Percentiles rank a stretch among this genome's conserved stretches.
These are phyloP conservation scores for Drosophila ananassae DNA, from an alignment of 1,140 invertebrate species.

Conservation along the genomic window DNA sequence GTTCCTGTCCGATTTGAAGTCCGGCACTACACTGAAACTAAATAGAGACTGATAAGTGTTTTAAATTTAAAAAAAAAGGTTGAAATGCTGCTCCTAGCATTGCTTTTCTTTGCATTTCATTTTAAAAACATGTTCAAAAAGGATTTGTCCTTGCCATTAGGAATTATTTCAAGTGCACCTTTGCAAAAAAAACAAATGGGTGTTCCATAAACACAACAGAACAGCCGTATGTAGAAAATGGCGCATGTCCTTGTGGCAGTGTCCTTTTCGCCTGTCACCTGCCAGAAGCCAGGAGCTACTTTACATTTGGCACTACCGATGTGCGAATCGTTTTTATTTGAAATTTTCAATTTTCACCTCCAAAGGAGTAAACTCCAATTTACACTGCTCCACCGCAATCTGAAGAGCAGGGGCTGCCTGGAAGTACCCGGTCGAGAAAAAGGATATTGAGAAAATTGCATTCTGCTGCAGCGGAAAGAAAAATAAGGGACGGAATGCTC, in stretches of 20 bases:
- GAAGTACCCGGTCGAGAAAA: conserved; percentile 15
- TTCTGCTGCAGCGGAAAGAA: conserved; percentile 31
- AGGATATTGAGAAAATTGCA: conserved; percentile 63
- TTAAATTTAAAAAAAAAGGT: too few relatives aligned
- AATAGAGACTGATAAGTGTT: neutral
- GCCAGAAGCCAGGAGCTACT: conserved; percentile 59
- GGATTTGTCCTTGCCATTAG: neutral
- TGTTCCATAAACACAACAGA: conserved; percentile 64
- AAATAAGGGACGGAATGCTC: conserved; percentile 17
- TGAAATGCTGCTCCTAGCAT: neutral
- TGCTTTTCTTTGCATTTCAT: too few relatives aligned
- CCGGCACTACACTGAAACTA: conserved; percentile 1
- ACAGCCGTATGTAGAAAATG: conserved; percentile 30
- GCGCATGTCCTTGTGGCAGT: conserved; percentile 32
- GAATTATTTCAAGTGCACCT: conserved; percentile 2
- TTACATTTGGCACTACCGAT: conserved; percentile 63
- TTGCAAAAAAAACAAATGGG: conserved; percentile 59
- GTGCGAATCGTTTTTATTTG: conserved; percentile 70
- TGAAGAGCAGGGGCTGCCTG: neutral
- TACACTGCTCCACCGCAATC: conserved; percentile 35
- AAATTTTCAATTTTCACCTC: conserved; percentile 79
- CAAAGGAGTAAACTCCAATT: conserved; percentile 75
- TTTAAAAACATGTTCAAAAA: neutral
- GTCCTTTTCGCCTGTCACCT: conserved; percentile 32
- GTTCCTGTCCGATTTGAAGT: conserved; percentile 23